Percentiles rank a stretch among this genome's conserved stretches.
Evolutionary conservation across 2,797 vertebrate genomes (phyloP).

Genomic region (Dallia pectoralis): DNA sequence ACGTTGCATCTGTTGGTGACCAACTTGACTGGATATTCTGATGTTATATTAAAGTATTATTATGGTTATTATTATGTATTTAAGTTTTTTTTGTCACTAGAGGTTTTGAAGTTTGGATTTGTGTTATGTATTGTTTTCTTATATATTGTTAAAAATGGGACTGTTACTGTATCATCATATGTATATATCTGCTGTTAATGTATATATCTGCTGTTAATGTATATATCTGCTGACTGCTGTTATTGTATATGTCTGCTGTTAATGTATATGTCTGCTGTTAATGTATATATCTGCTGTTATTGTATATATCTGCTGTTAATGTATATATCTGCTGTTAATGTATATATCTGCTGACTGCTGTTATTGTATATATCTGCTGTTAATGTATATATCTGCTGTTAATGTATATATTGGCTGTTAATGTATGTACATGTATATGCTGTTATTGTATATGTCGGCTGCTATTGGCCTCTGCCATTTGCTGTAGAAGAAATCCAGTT

Average conservation of each 20-base stretch:
- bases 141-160: neutral
- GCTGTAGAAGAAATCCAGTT: neutral
- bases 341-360: no score
- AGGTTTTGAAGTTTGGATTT: conserved; percentile 60
- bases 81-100: conserved; percentile 83
- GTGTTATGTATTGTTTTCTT: neutral
- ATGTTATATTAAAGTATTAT: conserved; percentile 60
- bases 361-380: neutral
- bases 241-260: neutral
- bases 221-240: no score
- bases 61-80: conserved; percentile 52
- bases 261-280: no score
- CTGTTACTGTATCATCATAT: neutral
- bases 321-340: neutral
- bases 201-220: neutral
- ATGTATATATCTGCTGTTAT: neutral
- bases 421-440: neutral
- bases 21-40: conserved; percentile 81
- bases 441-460: neutral
- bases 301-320: no score
- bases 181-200: neutral
- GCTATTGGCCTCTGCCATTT: neutral
- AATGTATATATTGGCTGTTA: no score
- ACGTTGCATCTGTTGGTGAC: no score
- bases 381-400: no score